Evolutionary conservation across 2,113 vertebrate genomes (phyloP), one percentile per base, ranked within the genome.

Genomic region (Pelmatolapia mariae): DNA sequence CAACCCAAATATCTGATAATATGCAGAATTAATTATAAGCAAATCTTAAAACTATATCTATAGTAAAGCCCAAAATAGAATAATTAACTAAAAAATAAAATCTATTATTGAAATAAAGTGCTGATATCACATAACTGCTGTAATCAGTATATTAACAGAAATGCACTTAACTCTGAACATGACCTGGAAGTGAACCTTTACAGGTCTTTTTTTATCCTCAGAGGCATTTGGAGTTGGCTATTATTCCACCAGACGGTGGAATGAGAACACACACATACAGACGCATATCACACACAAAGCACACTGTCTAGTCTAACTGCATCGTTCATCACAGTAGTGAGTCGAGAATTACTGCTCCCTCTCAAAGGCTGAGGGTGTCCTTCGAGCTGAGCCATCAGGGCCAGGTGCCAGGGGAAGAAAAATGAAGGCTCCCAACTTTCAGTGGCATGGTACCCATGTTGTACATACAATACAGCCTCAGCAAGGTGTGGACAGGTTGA

Each of bases 241-340:
- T 92, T 87, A 52, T 90, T 91, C 50, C 26, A 88, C 43, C 86
- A 89, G 83, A 89, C 83, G 50, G 45, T 82, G 43, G 31, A 81
- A 50, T 71, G 80, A 90, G 81, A 84, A 45, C 80, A 73, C 89
- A 80, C 87, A 53, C 83, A 87, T 40, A 83, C 83, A 59, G 71
- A 86, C 78, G 47, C 38, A 18, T 73, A 52, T 86, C 36, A 26
- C 81, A 83, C 80, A 88, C 43, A 82, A 82, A 92, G 79, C 56
- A 52, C 86, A 45, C 85, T 15, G 81, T 86, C 81, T 83, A 15
- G 56, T 85, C 80, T 90, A 68, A 81, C 90, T 8, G 81, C 91
- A 84, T 93, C 86, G 29, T 94, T 93, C 81, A 93, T 94, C 94
- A 94, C 84, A 82, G 86, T 1, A 13, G 54, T 19, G 83, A 89